phyloP scores from a whole-genome alignment of 2,797 vertebrate species.

The Taeniopygia guttata region DNA sequence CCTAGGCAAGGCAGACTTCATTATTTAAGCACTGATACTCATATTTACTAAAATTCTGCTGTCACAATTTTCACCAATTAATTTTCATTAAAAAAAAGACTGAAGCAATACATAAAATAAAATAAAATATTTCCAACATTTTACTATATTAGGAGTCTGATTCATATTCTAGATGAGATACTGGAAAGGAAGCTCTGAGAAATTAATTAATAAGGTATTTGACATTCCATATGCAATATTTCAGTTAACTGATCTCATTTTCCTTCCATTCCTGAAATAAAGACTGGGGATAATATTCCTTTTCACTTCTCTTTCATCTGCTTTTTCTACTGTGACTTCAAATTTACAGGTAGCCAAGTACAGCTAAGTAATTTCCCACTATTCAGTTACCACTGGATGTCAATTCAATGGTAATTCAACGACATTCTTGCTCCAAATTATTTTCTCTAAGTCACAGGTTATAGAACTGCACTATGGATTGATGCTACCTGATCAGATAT shows the following conservation, averaged over 20 bases:
- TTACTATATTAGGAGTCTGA: background rate
- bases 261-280: background rate
- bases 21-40: background rate
- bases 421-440: background rate
- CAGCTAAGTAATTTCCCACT: background rate
- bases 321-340: background rate
- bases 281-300: background rate
- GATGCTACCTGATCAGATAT: background rate
- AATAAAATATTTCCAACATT: background rate
- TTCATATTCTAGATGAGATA: background rate
- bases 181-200: background rate
- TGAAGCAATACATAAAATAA: background rate
- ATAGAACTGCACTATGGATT: background rate
- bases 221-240: background rate
- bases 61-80: background rate
- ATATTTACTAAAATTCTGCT: background rate
- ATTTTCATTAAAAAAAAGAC: background rate
- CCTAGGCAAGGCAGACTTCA: background rate
- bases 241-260: background rate
- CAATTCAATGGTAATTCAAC: background rate
- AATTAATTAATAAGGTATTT: background rate
- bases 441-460: background rate
- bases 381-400: background rate
- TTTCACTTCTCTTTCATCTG: background rate
- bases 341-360: background rate